Percentiles rank a stretch among this genome's conserved stretches.
Evolutionary conservation across 2,113 vertebrate genomes (phyloP).

Genomic region (Phaetusa simplex): DNA sequence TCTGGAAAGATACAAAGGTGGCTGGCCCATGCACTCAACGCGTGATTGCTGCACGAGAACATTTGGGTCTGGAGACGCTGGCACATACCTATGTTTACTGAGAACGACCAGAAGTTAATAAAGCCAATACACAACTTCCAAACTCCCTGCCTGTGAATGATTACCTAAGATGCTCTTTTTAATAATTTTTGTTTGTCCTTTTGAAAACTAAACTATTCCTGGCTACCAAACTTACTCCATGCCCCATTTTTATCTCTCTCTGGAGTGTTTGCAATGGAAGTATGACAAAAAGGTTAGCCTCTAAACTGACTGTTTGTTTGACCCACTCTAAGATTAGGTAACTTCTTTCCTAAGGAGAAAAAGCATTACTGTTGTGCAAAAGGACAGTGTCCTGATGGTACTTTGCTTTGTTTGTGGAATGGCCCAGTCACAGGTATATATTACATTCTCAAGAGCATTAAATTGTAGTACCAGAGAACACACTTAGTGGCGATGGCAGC

Average conservation of each 20-base stretch:
- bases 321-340: neutral
- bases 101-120: slow-evolving; percentile 28
- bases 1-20: slow-evolving; percentile 52
- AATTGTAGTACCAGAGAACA: neutral
- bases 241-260: neutral
- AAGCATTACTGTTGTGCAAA: neutral
- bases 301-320: neutral
- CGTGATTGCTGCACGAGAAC: neutral
- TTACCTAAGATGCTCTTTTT: neutral
- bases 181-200: neutral
- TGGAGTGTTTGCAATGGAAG: neutral
- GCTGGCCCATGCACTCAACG: neutral
- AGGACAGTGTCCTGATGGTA: neutral
- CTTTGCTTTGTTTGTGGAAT: neutral
- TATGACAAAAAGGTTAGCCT: neutral
- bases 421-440: neutral
- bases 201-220: neutral
- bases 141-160: neutral
- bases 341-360: neutral
- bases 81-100: slow-evolving; percentile 41
- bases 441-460: neutral
- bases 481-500: neutral
- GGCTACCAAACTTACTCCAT: neutral
- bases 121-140: neutral
- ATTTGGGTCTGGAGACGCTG: slow-evolving; percentile 26